A percentile compares a stretch with the other conserved stretches of the same genome.
These are phyloP conservation scores for Saturnia japonica DNA, from an alignment of 2,888 invertebrate species.

Conservation along the genomic window DNA sequence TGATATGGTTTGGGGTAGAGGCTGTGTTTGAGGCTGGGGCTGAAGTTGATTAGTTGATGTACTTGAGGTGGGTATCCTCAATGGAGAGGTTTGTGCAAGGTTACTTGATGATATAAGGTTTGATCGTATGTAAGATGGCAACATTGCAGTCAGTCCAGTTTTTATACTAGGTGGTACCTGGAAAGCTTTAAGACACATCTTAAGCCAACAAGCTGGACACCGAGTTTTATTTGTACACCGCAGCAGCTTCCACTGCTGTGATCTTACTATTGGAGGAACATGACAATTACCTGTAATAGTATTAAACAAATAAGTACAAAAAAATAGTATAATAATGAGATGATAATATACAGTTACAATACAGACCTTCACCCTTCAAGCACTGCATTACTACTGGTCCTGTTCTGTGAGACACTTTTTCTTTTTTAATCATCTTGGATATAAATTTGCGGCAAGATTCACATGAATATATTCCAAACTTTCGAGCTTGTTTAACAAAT, in stretches of 20 bases:
- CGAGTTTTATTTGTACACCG: conserved; percentile 87
- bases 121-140: conserved; percentile 85
- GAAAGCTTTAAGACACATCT: conserved; percentile 90
- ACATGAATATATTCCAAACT: conserved; percentile 92
- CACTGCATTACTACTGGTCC: conserved; percentile 83
- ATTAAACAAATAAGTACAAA: conserved; percentile 14
- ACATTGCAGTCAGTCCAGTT: conserved; percentile 84
- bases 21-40: neutral
- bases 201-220: conserved; percentile 94
- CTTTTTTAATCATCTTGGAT: conserved; percentile 89
- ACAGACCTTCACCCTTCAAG: conserved; percentile 84
- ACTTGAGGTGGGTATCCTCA: conserved; percentile 45
- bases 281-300: conserved; percentile 84
- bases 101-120: conserved; percentile 51
- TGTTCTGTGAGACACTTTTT: conserved; percentile 81
- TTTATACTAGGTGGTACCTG: conserved; percentile 87
- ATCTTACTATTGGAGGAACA: conserved; percentile 86
- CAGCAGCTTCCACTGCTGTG: conserved; percentile 86
- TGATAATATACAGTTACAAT: conserved; percentile 9
- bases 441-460: conserved; percentile 94
- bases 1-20: neutral
- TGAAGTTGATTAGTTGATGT: conserved; percentile 26
- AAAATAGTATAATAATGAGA: conserved; percentile 3
- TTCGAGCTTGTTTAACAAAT: conserved; percentile 89
- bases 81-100: conserved; percentile 58